These are phyloP conservation scores for Heliothis virescens DNA, from an alignment of 1,140 invertebrate species.

Conservation along the genomic window DNA sequence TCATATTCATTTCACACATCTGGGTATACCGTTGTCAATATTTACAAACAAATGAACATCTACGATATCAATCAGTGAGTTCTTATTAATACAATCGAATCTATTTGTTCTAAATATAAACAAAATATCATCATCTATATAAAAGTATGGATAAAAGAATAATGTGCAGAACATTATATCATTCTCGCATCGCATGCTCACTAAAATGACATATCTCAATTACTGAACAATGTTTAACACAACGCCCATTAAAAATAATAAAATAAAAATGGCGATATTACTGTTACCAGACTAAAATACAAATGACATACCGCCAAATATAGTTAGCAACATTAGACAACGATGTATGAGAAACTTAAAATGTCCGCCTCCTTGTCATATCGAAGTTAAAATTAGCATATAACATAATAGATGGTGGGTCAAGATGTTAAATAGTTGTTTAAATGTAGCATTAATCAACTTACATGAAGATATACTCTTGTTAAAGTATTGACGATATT, in stretches of 20 bases:
- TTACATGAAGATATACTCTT: background rate
- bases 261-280: constrained; percentile 14
- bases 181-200: background rate
- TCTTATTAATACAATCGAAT: background rate
- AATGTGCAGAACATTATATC: background rate
- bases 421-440: constrained; percentile 33
- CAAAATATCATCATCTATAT: background rate
- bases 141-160: background rate
- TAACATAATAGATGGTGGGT: constrained; percentile 48
- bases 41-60: constrained; percentile 13
- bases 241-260: background rate
- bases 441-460: constrained; percentile 28
- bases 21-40: background rate
- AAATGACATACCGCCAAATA: constrained; percentile 1
- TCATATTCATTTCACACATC: background rate
- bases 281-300: constrained; percentile 5
- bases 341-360: background rate
- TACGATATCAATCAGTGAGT: background rate
- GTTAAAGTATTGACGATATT: background rate
- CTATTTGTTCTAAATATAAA: background rate
- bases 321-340: background rate
- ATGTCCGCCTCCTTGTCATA: constrained; percentile 44
- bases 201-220: constrained; percentile 19
- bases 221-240: background rate
- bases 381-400: constrained; percentile 49